Conservation (phyloP, 1,140 invertebrate genomes). For the Drosophila sechellia region DNA sequence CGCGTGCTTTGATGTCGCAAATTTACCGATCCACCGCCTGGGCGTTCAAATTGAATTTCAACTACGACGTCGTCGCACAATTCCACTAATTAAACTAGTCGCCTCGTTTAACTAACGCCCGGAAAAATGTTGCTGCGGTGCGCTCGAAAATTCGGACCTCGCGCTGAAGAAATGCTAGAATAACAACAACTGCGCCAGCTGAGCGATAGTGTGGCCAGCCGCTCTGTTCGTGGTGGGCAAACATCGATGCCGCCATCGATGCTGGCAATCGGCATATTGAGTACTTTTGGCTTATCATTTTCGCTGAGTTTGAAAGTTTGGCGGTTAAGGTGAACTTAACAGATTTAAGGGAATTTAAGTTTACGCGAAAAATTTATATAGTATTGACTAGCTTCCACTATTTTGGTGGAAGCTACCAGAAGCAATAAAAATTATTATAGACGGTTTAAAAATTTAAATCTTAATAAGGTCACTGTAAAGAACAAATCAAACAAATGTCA, state of each 20-base stretch:
- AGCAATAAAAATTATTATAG: too few relatives aligned
- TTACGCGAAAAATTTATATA: too few relatives aligned
- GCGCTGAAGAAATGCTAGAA: constrained; percentile 30
- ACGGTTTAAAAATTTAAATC: too few relatives aligned
- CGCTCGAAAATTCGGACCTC: constrained; percentile 12
- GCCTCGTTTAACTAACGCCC: constrained; percentile 16
- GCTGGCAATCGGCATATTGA: too few relatives aligned
- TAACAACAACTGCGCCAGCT: constrained; percentile 26
- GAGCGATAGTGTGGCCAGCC: constrained; percentile 4
- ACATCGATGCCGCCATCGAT: not conserved
- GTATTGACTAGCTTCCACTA: too few relatives aligned
- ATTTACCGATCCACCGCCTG: not conserved
- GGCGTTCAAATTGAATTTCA: constrained; percentile 21
- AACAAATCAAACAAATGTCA: too few relatives aligned
- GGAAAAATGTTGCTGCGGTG: constrained; percentile 7
- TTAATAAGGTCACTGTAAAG: too few relatives aligned
- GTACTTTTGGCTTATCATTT: too few relatives aligned
- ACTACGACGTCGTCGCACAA: constrained; percentile 2
- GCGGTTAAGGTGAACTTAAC: not conserved
- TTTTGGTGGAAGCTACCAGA: too few relatives aligned
- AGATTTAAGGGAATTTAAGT: too few relatives aligned
- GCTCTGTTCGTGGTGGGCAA: not conserved
- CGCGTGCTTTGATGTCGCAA: constrained; percentile 7
- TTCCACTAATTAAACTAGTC: constrained; percentile 21
- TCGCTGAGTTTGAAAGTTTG: not conserved